Conservation (phyloP, 2,113 vertebrate genomes). For the Perognathus longimembris region DNA sequence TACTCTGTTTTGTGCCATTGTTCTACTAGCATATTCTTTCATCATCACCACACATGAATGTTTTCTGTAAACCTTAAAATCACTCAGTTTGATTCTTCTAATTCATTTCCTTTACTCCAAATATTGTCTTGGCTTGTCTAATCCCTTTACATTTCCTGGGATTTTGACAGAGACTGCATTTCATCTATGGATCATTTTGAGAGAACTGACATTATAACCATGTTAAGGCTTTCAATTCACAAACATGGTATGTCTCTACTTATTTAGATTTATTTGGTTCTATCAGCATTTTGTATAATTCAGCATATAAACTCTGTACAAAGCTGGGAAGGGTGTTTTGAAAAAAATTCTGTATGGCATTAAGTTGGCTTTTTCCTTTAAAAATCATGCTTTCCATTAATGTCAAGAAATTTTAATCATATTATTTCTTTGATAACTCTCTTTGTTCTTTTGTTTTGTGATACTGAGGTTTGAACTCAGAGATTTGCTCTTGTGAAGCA, state of each 20-base stretch:
- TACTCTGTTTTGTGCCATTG: not conserved
- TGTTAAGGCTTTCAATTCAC: not conserved
- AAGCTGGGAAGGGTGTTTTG: not conserved
- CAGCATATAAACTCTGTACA: not conserved
- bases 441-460: slow-evolving; percentile 12
- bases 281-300: slow-evolving; percentile 33
- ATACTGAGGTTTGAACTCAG: too few relatives aligned
- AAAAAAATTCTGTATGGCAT: slow-evolving; percentile 35
- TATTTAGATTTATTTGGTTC: not conserved
- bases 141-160: slow-evolving; percentile 1
- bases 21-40: not conserved
- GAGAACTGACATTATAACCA: slow-evolving; percentile 36
- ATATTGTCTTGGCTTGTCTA: slow-evolving; percentile 25
- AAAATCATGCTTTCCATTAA: slow-evolving; percentile 1
- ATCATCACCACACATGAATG: not conserved
- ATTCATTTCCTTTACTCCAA: not conserved
- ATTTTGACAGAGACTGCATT: not conserved
- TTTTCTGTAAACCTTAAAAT: slow-evolving; percentile 46
- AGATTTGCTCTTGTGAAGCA: too few relatives aligned
- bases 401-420: not conserved
- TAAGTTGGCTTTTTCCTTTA: slow-evolving; percentile 23
- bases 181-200: not conserved
- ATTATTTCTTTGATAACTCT: not conserved
- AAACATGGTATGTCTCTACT: not conserved
- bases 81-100: not conserved